phyloP scores from a whole-genome alignment of 2,113 vertebrate genomes.

The Pangasianodon gigas region DNA sequence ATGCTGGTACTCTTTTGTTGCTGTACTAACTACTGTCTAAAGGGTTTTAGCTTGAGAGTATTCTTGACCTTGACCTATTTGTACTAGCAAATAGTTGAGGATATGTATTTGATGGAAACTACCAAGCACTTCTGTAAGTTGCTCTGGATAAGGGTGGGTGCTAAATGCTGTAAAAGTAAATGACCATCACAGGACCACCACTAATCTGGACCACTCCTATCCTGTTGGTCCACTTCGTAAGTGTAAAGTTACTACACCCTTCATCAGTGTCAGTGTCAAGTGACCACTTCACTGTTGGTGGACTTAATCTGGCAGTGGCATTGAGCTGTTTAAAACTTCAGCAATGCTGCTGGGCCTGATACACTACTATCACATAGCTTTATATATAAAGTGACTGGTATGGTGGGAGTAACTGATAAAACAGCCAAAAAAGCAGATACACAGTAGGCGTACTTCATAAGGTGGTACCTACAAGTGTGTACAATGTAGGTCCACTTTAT shows the following conservation, averaged over 20 bases:
- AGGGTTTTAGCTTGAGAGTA: neutral
- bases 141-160: neutral
- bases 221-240: neutral
- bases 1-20: neutral
- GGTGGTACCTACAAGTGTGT: neutral
- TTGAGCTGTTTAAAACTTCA: neutral
- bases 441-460: neutral
- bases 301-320: neutral
- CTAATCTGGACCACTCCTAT: neutral
- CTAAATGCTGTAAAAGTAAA: neutral
- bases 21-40: neutral
- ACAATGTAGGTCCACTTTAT: neutral
- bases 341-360: neutral
- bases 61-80: neutral
- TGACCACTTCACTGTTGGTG: neutral
- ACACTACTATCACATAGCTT: neutral
- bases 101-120: neutral
- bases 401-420: neutral
- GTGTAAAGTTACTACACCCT: neutral
- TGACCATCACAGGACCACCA: neutral
- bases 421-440: neutral
- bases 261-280: neutral
- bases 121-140: neutral
- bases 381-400: neutral
- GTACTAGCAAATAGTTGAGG: neutral